These are phyloP conservation scores for Brachystomella parvula DNA, from an alignment of 1,140 invertebrate genomes.

Conservation along the genomic window DNA sequence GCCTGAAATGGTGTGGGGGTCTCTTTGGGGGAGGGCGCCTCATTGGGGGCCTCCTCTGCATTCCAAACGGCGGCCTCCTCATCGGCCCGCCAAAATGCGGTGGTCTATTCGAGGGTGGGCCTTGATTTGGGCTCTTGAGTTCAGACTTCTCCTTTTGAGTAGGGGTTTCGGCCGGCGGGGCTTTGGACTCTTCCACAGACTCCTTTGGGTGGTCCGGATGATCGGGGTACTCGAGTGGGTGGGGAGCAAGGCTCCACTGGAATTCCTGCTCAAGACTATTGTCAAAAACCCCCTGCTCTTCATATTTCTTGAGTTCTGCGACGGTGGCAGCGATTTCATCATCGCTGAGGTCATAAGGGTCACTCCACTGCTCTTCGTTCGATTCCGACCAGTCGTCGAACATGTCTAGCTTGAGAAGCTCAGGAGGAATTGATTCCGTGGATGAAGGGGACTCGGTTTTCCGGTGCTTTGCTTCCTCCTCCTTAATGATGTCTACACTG, in stretches of 20 bases:
- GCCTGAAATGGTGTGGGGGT: background rate
- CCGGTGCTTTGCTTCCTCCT: slow-evolving; percentile 59
- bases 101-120: background rate
- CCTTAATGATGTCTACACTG: slow-evolving; percentile 39
- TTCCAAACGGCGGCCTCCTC: slow-evolving; percentile 1
- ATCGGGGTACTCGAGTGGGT: slow-evolving; percentile 37
- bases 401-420: slow-evolving; percentile 7
- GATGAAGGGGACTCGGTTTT: background rate
- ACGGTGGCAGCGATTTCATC: slow-evolving; percentile 30
- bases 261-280: slow-evolving; percentile 32
- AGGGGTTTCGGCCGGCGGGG: background rate
- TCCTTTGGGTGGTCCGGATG: slow-evolving; percentile 34
- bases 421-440: slow-evolving; percentile 2
- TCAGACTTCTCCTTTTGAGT: background rate
- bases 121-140: background rate
- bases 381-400: slow-evolving; percentile 20
- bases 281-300: slow-evolving; percentile 23
- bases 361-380: background rate
- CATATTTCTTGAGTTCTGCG: slow-evolving; percentile 34
- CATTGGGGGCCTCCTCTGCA: slow-evolving; percentile 5
- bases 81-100: background rate
- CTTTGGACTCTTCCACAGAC: slow-evolving; percentile 13
- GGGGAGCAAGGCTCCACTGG: slow-evolving; percentile 23
- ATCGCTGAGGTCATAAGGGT: slow-evolving; percentile 22
- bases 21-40: slow-evolving; percentile 3